Evolutionary conservation across 2,888 invertebrate genomes (phyloP).

Genomic region (Neoscelio sp.): DNA sequence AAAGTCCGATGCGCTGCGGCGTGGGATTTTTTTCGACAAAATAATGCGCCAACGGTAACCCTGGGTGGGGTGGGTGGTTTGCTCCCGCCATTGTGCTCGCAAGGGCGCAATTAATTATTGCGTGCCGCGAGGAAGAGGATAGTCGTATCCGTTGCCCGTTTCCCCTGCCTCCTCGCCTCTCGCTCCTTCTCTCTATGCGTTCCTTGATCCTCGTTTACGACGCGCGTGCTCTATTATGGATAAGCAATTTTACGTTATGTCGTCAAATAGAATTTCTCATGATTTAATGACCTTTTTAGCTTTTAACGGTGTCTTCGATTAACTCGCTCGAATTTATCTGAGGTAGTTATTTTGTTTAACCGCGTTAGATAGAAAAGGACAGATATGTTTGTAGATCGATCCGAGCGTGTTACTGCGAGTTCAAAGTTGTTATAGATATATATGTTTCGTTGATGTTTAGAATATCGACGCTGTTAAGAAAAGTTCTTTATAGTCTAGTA

Average conservation of each 20-base stretch:
- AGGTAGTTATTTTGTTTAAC: conserved; percentile 52
- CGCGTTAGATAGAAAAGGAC: conserved; percentile 43
- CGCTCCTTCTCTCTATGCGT: not conserved
- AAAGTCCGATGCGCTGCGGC: conserved; percentile 58
- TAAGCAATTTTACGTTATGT: conserved; percentile 10
- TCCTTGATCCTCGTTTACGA: not conserved
- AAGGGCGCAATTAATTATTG: conserved; percentile 81
- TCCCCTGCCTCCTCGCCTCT: conserved; percentile 60
- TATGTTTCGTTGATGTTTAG: conserved; percentile 29
- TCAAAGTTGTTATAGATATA: conserved; percentile 10
- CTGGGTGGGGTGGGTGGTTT: conserved; percentile 61
- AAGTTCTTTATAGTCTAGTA: too few species aligned
- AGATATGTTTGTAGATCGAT: conserved; percentile 54
- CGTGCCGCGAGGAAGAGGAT: conserved; percentile 76
- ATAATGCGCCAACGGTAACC: conserved; percentile 70
- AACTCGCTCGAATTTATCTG: conserved; percentile 51
- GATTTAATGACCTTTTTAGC: conserved; percentile 39
- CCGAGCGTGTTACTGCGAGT: conserved; percentile 39
- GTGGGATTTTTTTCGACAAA: conserved; percentile 75
- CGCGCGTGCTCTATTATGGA: conserved; percentile 53
- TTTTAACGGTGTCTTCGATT: conserved; percentile 45
- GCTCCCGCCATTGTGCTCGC: conserved; percentile 76
- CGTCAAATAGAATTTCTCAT: conserved; percentile 41
- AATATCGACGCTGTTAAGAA: conserved; percentile 46
- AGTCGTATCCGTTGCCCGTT: conserved; percentile 76